Evolutionary conservation across 2,888 invertebrate species (phyloP), one percentile per base, ranked within the genome.

Genomic region (Chymomyza fuscimana): DNA sequence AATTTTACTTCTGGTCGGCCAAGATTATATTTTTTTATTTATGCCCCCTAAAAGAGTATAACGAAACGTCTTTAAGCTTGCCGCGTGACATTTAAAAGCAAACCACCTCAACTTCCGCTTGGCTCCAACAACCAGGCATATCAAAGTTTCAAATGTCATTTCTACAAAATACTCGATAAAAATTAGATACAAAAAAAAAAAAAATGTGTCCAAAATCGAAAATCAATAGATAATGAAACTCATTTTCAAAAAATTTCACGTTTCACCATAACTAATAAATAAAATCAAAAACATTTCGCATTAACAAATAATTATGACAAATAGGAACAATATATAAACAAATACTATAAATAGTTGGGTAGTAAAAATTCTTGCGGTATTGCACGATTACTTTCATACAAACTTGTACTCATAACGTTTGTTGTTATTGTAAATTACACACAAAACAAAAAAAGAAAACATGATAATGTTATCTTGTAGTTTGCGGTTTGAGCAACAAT

Each of bases 311-410:
- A 46, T 46, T 46, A 46, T 46, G 40, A 46, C 40, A 46, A 46
- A 46, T 10, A 12, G 36, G 1, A 46, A 10, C 12, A 46, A 46
- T 7, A 2, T 12, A 46, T 46, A 46, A 46, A 46, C 40, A 46
- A 46, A 46, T 46, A 46, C 40, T 46, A 46, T 46, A 46, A 12
- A 46, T 46, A 46, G 12, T 46, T 46, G 12, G 12, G 40, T 46
- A 46, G 22, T 68, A 56, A 7, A 72, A 68, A 72, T 73, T 73
- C 68, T 56, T 65, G 54, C 54, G 72, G 68, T 63, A 40, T 25
- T 5, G 36, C 59, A 50, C 32, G 40, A 54, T 46, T 16, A 52
- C 25, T 32, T 5, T 29, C 32, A 63, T 52, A 52, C 25, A 52
- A 61, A 5, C 36, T 10, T 40, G 61, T 54, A 19, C 22, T 32